Conservation (phyloP, 2,797 vertebrate genomes). For the Lemur catta region DNA sequence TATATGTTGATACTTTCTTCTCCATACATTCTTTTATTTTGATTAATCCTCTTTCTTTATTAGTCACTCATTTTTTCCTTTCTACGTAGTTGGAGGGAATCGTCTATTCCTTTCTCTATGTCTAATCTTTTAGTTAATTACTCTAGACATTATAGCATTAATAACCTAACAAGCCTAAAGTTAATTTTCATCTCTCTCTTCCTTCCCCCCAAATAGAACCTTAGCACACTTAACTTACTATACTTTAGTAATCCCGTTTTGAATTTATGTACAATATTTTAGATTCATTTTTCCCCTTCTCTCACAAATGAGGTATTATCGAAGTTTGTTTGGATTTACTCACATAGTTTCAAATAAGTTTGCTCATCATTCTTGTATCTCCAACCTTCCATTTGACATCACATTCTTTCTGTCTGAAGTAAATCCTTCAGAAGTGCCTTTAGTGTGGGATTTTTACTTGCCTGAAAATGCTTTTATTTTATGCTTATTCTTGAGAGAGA, state of each 20-base stretch:
- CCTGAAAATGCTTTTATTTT: background rate
- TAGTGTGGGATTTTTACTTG: background rate
- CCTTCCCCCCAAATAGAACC: background rate
- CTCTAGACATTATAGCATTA: background rate
- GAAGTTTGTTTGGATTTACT: background rate
- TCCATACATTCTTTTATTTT: background rate
- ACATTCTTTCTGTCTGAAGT: background rate
- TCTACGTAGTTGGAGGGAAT: background rate
- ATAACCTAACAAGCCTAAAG: conserved; percentile 1
- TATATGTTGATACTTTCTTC: background rate
- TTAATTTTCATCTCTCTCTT: conserved; percentile 33
- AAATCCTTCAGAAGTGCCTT: background rate
- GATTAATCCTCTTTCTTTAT: background rate
- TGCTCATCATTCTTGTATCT: background rate
- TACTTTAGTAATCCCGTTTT: background rate
- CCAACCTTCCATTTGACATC: background rate
- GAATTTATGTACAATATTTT: conserved; percentile 17
- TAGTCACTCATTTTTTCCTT: background rate
- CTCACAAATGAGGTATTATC: background rate
- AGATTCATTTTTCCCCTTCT: background rate
- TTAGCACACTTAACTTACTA: conserved; percentile 5
- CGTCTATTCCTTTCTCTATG: background rate
- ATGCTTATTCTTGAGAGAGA: background rate
- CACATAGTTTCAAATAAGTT: background rate
- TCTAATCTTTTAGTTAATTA: background rate